These are phyloP conservation scores for Merops nubicus DNA, from an alignment of 2,113 vertebrate genomes.

Conservation along the genomic window DNA sequence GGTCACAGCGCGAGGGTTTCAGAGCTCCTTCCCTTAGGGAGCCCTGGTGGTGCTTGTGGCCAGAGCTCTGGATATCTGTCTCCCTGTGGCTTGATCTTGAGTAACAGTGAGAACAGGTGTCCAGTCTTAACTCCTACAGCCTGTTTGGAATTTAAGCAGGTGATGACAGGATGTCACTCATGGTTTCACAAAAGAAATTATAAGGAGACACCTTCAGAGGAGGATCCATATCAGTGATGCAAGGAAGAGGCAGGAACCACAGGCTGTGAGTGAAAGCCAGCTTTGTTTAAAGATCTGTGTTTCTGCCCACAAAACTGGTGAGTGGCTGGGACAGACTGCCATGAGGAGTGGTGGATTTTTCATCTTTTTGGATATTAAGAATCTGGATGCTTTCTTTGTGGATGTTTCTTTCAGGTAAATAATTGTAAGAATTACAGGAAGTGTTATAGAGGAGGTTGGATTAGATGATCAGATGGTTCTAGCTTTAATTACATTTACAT, in stretches of 20 bases:
- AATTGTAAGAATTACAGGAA: background rate
- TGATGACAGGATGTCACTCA: background rate
- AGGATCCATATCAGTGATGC: background rate
- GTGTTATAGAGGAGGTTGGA: background rate
- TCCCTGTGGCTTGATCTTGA: background rate
- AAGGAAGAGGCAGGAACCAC: background rate
- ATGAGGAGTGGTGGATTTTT: background rate
- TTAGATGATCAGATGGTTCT: background rate
- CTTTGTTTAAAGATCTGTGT: background rate
- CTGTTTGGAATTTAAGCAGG: background rate
- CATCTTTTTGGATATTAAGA: background rate
- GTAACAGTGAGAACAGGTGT: background rate
- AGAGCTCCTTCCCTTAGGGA: background rate
- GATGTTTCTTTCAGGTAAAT: background rate
- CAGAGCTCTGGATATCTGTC: background rate
- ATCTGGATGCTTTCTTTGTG: background rate
- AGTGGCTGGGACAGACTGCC: background rate
- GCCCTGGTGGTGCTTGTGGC: accelerated
- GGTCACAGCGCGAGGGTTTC: background rate
- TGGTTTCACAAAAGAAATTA: background rate
- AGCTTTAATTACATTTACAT: background rate
- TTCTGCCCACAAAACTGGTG: background rate
- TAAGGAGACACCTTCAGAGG: background rate
- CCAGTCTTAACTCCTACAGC: background rate
- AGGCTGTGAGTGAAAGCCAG: background rate